Percentiles rank a stretch among this genome's conserved stretches.
Conservation (phyloP, 2,797 vertebrate species). For the Spheniscus humboldti region DNA sequence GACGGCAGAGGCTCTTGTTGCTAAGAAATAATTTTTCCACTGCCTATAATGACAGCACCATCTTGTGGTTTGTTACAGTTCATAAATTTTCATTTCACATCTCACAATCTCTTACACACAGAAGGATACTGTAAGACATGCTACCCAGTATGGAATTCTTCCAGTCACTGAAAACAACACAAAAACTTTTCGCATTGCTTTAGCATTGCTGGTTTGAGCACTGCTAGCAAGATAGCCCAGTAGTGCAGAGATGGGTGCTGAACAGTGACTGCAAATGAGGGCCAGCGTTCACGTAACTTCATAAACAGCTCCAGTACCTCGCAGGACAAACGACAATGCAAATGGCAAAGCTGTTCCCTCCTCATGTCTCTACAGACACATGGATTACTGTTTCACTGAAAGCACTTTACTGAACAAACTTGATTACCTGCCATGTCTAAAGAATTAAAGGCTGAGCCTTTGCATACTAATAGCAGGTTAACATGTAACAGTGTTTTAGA, state of each 20-base stretch:
- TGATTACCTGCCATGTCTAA: not conserved
- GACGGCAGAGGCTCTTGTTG: not conserved
- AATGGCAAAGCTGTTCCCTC: not conserved
- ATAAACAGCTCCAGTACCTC: not conserved
- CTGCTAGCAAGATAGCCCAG: not conserved
- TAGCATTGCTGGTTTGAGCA: not conserved
- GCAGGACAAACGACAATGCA: fast-evolving
- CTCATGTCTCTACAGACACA: not conserved
- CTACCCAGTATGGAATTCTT: not conserved
- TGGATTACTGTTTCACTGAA: not conserved
- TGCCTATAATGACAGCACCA: conserved; percentile 6
- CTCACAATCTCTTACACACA: not conserved
- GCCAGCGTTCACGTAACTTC: not conserved
- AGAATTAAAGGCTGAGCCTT: not conserved
- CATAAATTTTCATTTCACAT: not conserved
- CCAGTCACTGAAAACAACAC: not conserved
- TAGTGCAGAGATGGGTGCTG: fast-evolving
- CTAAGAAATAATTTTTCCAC: not conserved
- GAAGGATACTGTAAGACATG: not conserved
- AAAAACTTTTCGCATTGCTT: not conserved
- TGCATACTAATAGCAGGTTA: not conserved
- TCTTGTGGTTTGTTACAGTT: conserved; percentile 2
- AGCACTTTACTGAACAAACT: not conserved
- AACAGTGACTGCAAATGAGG: too few relatives aligned
- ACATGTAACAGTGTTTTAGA: not conserved